Conservation (phyloP, 30 jellyfish, hydroid and myxozoan genomes). For the Turritopsis dohrnii region DNA sequence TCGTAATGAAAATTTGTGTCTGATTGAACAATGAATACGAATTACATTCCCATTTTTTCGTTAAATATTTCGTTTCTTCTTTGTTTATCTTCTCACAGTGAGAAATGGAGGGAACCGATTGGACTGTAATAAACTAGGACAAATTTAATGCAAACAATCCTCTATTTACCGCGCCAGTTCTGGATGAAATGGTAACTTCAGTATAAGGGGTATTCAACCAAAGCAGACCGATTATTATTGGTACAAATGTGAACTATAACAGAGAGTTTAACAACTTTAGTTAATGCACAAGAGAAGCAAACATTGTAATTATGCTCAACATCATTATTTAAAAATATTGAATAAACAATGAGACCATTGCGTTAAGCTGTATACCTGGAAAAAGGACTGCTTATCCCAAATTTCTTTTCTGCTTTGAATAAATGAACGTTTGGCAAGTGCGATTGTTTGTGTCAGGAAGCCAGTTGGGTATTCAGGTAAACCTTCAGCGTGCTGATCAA, state of each 20-base stretch:
- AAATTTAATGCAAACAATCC: too few species aligned
- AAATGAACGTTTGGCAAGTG: conserved; percentile 44
- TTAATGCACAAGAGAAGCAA: not conserved
- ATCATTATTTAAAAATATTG: not conserved
- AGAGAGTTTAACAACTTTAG: not conserved
- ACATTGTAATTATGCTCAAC: too few species aligned
- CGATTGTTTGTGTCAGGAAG: conserved; percentile 42
- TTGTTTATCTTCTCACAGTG: not conserved
- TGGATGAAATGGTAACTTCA: conserved; percentile 31
- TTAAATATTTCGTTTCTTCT: too few species aligned
- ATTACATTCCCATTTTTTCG: not conserved
- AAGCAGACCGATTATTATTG: conserved; percentile 34
- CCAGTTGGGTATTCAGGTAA: conserved; percentile 58
- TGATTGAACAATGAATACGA: not conserved
- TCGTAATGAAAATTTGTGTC: not conserved
- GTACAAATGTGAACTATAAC: conserved; percentile 38
- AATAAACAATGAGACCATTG: conserved; percentile 4
- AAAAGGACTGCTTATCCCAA: conserved; percentile 48
- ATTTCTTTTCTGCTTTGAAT: conserved; percentile 46
- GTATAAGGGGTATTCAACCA: conserved; percentile 61
- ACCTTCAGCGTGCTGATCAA: too few species aligned
- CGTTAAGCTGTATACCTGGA: conserved; percentile 33
- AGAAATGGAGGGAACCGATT: not conserved
- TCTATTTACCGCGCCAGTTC: conserved; percentile 53
- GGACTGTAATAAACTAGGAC: not conserved